Percentiles rank a stretch among this genome's conserved stretches.
Conservation (phyloP, 2,113 vertebrate genomes). For the Podiceps cristatus region DNA sequence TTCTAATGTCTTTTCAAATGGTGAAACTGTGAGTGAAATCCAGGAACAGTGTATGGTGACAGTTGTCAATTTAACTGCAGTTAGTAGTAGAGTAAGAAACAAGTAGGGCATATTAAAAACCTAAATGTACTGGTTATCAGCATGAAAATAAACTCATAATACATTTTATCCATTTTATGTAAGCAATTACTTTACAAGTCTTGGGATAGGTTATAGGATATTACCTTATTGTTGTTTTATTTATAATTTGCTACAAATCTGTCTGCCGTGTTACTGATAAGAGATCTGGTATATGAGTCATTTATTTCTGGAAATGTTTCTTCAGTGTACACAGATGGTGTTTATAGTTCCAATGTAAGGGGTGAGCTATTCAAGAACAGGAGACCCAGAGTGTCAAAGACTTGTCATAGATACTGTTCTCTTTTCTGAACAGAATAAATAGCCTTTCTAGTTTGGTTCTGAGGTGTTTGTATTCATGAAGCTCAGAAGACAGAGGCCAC, state of each 20-base stretch:
- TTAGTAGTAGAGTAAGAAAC: background rate
- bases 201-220: background rate
- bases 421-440: background rate
- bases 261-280: background rate
- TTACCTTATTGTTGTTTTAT: constrained; percentile 24
- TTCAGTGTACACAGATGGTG: constrained; percentile 49
- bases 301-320: constrained; percentile 55
- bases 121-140: background rate
- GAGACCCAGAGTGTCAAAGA: background rate
- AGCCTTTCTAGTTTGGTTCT: background rate
- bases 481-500: background rate
- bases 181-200: background rate
- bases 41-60: background rate
- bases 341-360: background rate
- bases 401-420: background rate
- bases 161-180: background rate
- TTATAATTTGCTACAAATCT: constrained; percentile 27
- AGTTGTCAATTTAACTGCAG: background rate
- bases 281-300: constrained; percentile 37
- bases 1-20: background rate
- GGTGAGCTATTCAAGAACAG: background rate
- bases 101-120: background rate
- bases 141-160: background rate
- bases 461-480: constrained; percentile 5
- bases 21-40: background rate